phyloP scores from a whole-genome alignment of 2,113 vertebrate species.

The Leptobrachium ailaonicum region DNA sequence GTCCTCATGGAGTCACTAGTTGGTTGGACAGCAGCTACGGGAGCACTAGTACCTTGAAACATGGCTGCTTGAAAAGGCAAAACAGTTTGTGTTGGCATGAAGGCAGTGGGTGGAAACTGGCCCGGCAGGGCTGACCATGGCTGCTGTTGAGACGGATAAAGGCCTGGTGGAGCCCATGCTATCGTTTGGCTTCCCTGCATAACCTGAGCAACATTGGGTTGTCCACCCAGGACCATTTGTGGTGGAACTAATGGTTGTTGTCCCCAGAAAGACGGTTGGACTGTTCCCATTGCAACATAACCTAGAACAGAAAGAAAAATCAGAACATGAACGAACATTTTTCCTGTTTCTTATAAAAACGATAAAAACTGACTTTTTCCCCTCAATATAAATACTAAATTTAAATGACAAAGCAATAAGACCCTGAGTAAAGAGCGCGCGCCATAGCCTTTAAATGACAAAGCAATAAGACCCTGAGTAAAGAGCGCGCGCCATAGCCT shows the following conservation, averaged over 20 bases:
- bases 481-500: too few species aligned
- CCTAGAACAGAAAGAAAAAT: conserved; percentile 67
- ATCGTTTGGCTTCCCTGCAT: conserved; percentile 93
- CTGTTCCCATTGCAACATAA: conserved; percentile 98
- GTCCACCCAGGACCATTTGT: conserved; percentile 84
- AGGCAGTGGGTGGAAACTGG: conserved; percentile 92
- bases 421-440: too few species aligned
- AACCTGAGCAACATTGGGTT: conserved; percentile 85
- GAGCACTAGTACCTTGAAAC: conserved; percentile 88
- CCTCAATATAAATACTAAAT: too few species aligned
- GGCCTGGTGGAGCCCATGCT: conserved; percentile 91
- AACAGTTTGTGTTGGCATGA: conserved; percentile 95
- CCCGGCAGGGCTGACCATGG: conserved; percentile 94
- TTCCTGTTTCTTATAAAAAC: too few species aligned
- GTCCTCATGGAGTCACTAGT: conserved; percentile 80
- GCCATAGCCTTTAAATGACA: too few species aligned
- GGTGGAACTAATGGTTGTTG: conserved; percentile 92
- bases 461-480: too few species aligned
- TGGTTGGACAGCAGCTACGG: conserved; percentile 78
- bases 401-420: too few species aligned
- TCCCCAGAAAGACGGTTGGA: conserved; percentile 93
- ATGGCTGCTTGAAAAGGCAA: conserved; percentile 93
- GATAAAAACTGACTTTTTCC: too few species aligned
- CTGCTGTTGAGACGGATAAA: conserved; percentile 89
- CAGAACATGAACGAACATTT: not conserved